Percentiles rank a stretch among this genome's conserved stretches.
These are phyloP conservation scores for Tupaia chinensis DNA, from an alignment of 2,113 vertebrate genomes.

Conservation along the genomic window DNA sequence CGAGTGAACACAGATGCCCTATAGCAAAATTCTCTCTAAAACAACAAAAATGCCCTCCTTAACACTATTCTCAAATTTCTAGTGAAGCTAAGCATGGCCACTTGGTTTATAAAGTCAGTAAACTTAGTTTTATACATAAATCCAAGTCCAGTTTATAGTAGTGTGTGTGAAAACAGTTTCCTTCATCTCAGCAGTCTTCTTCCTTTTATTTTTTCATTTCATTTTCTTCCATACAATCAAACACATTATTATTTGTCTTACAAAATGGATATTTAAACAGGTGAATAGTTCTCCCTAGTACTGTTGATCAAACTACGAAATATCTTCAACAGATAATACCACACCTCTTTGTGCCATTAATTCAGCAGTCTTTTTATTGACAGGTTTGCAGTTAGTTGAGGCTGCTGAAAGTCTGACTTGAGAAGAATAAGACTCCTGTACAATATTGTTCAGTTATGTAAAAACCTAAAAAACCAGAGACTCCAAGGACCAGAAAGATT, in stretches of 20 bases:
- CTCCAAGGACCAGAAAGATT: not conserved
- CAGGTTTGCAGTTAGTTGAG: not conserved
- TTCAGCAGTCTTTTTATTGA: too few relatives aligned
- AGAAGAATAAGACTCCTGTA: not conserved
- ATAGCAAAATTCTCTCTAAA: too few relatives aligned
- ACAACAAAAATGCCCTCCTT: not conserved
- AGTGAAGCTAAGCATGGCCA: not conserved
- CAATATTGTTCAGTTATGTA: not conserved
- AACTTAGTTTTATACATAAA: not conserved
- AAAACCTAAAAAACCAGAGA: not conserved
- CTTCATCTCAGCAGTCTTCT: not conserved
- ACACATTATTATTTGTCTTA: too few relatives aligned
- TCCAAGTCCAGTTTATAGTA: not conserved
- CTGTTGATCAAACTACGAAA: too few relatives aligned
- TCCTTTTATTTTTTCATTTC: too few relatives aligned
- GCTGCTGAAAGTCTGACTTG: not conserved
- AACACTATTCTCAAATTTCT: not conserved
- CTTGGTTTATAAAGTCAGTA: not conserved
- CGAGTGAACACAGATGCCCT: too few relatives aligned
- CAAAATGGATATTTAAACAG: too few relatives aligned
- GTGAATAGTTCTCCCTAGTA: too few relatives aligned
- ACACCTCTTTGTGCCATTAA: too few relatives aligned
- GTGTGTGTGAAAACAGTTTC: not conserved
- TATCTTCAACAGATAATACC: too few relatives aligned
- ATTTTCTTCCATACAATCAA: too few relatives aligned